Percentiles rank a stretch among this genome's conserved stretches.
These are phyloP conservation scores for Dolichotis patagonum DNA, from an alignment of 2,113 vertebrate species.

Conservation along the genomic window DNA sequence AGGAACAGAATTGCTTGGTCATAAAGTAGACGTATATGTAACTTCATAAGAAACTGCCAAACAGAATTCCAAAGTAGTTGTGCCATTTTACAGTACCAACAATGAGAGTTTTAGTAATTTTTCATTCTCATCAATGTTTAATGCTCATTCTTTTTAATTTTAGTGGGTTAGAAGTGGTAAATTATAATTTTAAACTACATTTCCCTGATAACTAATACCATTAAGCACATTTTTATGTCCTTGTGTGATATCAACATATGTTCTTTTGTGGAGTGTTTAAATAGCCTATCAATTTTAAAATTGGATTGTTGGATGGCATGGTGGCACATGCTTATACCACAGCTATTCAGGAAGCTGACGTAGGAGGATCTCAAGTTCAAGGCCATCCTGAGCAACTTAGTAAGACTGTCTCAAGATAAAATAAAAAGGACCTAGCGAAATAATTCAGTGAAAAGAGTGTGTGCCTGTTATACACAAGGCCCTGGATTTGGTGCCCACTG, in stretches of 20 bases:
- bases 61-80: background rate
- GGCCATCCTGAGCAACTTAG: background rate
- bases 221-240: background rate
- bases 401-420: background rate
- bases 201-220: background rate
- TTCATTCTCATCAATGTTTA: background rate
- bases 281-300: background rate
- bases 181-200: slow-evolving; percentile 15
- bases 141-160: background rate
- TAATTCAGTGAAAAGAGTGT: background rate
- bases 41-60: slow-evolving; percentile 13
- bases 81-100: background rate
- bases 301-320: background rate
- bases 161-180: background rate
- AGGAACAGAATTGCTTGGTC: slow-evolving; percentile 18
- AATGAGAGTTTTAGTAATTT: background rate
- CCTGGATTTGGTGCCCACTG: background rate
- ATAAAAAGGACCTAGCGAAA: background rate
- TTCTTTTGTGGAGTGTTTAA: slow-evolving; percentile 21
- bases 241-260: background rate
- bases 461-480: background rate
- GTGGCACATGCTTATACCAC: background rate
- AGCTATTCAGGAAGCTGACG: background rate
- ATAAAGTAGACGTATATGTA: background rate
- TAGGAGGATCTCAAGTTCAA: background rate